A percentile compares a stretch with the other conserved stretches of the same genome.
Evolutionary conservation across 2,113 vertebrate species (phyloP).

Genomic region (Chaenogobius annularis): DNA sequence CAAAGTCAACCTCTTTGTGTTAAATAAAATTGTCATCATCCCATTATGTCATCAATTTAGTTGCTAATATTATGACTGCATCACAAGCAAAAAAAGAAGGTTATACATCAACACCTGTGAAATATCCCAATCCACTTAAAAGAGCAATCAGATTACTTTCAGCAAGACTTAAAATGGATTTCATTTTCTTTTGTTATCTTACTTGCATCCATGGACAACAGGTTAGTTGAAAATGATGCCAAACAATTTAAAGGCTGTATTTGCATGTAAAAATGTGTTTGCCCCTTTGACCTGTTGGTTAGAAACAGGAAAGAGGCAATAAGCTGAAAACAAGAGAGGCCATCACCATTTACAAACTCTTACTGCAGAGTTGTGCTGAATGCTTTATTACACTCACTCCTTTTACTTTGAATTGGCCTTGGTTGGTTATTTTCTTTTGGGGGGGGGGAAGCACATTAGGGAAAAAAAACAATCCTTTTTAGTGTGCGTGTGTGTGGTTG

Average conservation of each 20-base stretch:
- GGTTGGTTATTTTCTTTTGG: conserved; percentile 49
- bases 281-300: conserved; percentile 60
- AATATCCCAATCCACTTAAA: conserved; percentile 61
- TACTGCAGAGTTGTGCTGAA: conserved; percentile 41
- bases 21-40: conserved; percentile 42
- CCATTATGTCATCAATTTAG: conserved; percentile 40
- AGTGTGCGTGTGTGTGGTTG: conserved; percentile 42
- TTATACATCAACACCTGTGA: conserved; percentile 34
- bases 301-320: conserved; percentile 52
- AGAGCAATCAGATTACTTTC: conserved; percentile 74
- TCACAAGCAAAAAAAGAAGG: conserved; percentile 35
- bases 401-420: conserved; percentile 64
- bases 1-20: conserved; percentile 56
- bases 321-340: conserved; percentile 46
- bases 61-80: conserved; percentile 27
- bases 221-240: conserved; percentile 74
- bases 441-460: conserved; percentile 58
- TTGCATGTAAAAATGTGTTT: conserved; percentile 68
- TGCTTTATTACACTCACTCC: conserved; percentile 46
- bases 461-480: conserved; percentile 55
- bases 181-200: conserved; percentile 70
- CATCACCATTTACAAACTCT: conserved; percentile 40
- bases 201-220: conserved; percentile 73
- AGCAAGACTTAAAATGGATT: conserved; percentile 66
- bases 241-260: conserved; percentile 66